These are phyloP conservation scores for Pollenia amentaria DNA, from an alignment of 2,888 invertebrate genomes.

Conservation along the genomic window DNA sequence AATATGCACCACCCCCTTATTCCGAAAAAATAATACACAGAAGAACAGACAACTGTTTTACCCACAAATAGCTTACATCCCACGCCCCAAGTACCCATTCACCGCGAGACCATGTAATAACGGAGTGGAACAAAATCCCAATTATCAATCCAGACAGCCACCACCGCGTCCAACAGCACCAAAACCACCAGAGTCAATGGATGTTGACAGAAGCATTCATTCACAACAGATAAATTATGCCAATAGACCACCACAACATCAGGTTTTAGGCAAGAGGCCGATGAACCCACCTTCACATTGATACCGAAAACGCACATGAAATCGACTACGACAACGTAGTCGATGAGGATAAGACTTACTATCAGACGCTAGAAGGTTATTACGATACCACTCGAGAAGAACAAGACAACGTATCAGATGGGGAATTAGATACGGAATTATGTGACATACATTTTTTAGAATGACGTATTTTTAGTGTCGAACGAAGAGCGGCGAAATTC, in stretches of 20 bases:
- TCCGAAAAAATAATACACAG: constrained; percentile 26
- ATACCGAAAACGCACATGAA: constrained; percentile 6
- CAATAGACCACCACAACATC: constrained; percentile 36
- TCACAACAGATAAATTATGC: too few species aligned
- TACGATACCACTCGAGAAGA: neutral
- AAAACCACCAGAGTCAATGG: constrained; percentile 63
- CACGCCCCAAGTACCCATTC: too few species aligned
- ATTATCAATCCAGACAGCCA: constrained; percentile 13
- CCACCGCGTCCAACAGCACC: constrained; percentile 43
- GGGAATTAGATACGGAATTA: constrained; percentile 30
- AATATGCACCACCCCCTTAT: constrained; percentile 2
- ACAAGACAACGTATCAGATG: constrained; percentile 1
- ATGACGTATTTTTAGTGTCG: too few species aligned
- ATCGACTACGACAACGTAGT: constrained; percentile 8
- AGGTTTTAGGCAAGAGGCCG: constrained; percentile 12
- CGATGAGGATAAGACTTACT: constrained; percentile 33
- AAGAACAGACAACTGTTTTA: too few species aligned
- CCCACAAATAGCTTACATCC: constrained; percentile 51
- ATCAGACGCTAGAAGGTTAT: constrained; percentile 26
- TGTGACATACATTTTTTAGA: too few species aligned
- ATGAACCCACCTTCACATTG: constrained; percentile 22
- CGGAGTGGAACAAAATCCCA: neutral
- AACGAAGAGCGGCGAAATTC: constrained; percentile 48
- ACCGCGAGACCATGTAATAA: constrained; percentile 8
- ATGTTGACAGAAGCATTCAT: constrained; percentile 57